These are phyloP conservation scores for Chrosomus eos DNA, from an alignment of 2,797 vertebrate genomes.

Conservation along the genomic window DNA sequence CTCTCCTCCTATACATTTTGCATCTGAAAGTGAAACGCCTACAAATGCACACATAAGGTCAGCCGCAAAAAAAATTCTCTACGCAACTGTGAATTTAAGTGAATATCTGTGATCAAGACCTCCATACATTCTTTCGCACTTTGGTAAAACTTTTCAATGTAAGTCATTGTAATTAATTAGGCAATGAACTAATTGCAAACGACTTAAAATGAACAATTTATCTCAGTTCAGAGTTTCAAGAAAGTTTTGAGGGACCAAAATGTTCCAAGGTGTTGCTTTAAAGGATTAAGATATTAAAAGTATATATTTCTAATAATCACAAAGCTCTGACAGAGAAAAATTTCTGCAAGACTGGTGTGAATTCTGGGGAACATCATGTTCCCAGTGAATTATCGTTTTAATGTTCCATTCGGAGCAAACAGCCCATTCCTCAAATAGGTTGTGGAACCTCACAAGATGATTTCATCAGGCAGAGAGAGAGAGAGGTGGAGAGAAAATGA, in stretches of 20 bases:
- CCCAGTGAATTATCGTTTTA: constrained; percentile 26
- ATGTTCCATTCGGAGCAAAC: constrained; percentile 33
- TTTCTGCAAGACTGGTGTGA: not conserved
- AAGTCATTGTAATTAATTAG: not conserved
- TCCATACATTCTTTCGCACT: not conserved
- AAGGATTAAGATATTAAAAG: not conserved
- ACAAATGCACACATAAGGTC: not conserved
- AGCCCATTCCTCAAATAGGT: constrained; percentile 24
- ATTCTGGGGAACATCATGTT: constrained; percentile 18
- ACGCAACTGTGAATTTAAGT: not conserved
- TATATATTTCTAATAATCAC: not conserved
- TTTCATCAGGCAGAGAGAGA: constrained; percentile 47
- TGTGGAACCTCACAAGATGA: constrained; percentile 22
- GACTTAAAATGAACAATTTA: not conserved
- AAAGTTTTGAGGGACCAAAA: not conserved
- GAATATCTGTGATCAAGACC: not conserved
- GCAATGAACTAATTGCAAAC: not conserved
- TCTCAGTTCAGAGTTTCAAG: not conserved
- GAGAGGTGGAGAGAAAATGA: constrained; percentile 49
- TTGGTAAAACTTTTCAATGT: not conserved
- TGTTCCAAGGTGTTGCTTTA: not conserved
- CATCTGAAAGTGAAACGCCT: not conserved
- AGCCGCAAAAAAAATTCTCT: not conserved
- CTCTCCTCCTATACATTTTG: not conserved
- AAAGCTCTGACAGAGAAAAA: constrained; percentile 15